Evolutionary conservation across 2,888 invertebrate species (phyloP), one percentile per base, ranked within the genome.

Genomic region (Sussaba pulchella): DNA sequence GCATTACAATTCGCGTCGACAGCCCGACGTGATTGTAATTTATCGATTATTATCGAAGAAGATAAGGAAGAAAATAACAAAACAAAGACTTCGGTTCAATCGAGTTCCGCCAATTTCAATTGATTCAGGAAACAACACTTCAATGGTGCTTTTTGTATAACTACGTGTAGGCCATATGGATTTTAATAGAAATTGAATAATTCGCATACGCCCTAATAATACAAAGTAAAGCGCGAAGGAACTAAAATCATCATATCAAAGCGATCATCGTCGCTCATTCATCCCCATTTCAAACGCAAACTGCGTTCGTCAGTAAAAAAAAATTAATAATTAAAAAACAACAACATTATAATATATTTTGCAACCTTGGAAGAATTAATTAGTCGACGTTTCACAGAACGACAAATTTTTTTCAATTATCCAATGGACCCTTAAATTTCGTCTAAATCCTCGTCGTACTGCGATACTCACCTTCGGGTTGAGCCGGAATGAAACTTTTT

Each of bases 91-190:
- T 66, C 36, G 43, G 14, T 61, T 64, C 36, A 21, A 63, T 45
- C 72, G 63, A 45, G 31, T 50, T 59, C 47, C 45, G 75, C 64
- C 43, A 73, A 50, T 41, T 64, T 66, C 41, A 19, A 66, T 21
- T 61, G 17, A 52, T 57, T 43, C 24, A 66, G 24, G 39, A 39
- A 39, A 66, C 52, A 14, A 45, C 59, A 59, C 63, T 69, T 81
- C 54, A 82, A 79, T 70, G 76, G 84, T 86, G 83, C 84, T 84
- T 87, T 87, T 87, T 86, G 76, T 85, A 84, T 82, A 82, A 81
- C 72, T 79, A 64, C 72, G 52, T 79, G 63, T 45, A 83, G 78
- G 77, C 70, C 64, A 67, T 81, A 80, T 50, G 81, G 71, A 67
- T 85, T 86, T 80, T 76, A 83, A 79, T 78, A 82, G 79, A 24